A percentile compares a stretch with the other conserved stretches of the same genome.
These are phyloP conservation scores for Hyaena hyaena DNA, from an alignment of 2,113 vertebrate genomes.

Conservation along the genomic window DNA sequence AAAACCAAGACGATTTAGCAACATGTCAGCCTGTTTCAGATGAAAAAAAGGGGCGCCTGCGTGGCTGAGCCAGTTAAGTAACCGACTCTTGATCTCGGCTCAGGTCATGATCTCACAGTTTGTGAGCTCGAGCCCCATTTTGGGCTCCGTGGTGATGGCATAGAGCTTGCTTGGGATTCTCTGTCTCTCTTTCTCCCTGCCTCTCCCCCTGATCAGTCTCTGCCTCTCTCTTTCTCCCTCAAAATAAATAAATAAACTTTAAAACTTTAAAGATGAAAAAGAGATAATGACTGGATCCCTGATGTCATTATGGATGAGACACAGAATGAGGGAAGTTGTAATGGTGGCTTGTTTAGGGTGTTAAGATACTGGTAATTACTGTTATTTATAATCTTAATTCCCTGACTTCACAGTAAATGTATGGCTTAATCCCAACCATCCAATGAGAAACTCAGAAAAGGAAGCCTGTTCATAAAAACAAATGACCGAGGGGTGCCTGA, in stretches of 20 bases:
- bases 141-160: too few relatives aligned
- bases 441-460: background rate
- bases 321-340: rapidly evolving
- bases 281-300: background rate
- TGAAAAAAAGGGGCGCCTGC: background rate
- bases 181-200: too few relatives aligned
- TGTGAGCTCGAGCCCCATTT: too few relatives aligned
- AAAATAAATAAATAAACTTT: too few relatives aligned
- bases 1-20: background rate
- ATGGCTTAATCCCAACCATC: background rate
- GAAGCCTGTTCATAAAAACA: background rate
- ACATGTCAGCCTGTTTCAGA: background rate
- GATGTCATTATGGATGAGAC: too few relatives aligned
- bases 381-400: background rate
- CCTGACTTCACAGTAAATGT: background rate
- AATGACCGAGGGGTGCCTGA: too few relatives aligned
- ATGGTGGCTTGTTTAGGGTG: background rate
- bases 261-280: background rate
- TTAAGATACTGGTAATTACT: background rate
- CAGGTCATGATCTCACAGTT: too few relatives aligned
- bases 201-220: too few relatives aligned
- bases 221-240: too few relatives aligned
- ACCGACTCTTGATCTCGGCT: too few relatives aligned
- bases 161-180: too few relatives aligned
- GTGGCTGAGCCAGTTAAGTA: too few relatives aligned